A percentile compares a stretch with the other conserved stretches of the same genome.
Conservation (phyloP, 2,797 vertebrate species). For the Aldrovandia affinis region DNA sequence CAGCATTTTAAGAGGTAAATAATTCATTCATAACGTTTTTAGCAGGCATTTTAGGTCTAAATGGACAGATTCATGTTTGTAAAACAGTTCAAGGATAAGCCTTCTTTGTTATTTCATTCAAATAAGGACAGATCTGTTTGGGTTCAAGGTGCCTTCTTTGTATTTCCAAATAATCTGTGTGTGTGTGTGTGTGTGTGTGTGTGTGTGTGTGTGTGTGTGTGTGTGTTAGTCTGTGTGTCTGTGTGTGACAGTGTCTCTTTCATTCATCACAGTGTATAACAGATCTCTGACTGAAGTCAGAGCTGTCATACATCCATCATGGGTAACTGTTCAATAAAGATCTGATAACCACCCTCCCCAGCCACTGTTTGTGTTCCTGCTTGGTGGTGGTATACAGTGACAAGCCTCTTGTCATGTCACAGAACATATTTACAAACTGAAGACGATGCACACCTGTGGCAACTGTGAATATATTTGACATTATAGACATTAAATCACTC, state of each 20-base stretch:
- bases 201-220: not conserved
- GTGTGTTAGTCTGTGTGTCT: too few relatives aligned
- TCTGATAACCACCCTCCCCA: not conserved
- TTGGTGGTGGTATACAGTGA: not conserved
- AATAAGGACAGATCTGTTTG: too few relatives aligned
- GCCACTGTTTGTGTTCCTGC: not conserved
- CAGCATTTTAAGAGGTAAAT: too few relatives aligned
- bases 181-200: not conserved
- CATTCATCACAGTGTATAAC: not conserved
- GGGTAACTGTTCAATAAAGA: conserved; percentile 6
- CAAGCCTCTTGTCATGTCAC: not conserved
- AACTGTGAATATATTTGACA: not conserved
- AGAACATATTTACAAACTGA: not conserved
- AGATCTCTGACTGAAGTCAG: not conserved
- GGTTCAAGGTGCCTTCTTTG: not conserved
- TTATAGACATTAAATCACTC: not conserved
- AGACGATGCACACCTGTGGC: not conserved
- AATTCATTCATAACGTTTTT: not conserved
- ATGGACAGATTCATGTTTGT: not conserved
- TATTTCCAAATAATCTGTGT: not conserved
- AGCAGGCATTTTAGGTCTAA: too few relatives aligned
- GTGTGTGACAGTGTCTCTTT: not conserved
- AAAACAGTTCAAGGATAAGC: too few relatives aligned
- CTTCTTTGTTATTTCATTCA: too few relatives aligned
- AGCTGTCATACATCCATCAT: not conserved